A percentile compares a stretch with the other conserved stretches of the same genome.
Conservation (phyloP, 2,888 invertebrate species). For the Ecdyonurus torrentis region DNA sequence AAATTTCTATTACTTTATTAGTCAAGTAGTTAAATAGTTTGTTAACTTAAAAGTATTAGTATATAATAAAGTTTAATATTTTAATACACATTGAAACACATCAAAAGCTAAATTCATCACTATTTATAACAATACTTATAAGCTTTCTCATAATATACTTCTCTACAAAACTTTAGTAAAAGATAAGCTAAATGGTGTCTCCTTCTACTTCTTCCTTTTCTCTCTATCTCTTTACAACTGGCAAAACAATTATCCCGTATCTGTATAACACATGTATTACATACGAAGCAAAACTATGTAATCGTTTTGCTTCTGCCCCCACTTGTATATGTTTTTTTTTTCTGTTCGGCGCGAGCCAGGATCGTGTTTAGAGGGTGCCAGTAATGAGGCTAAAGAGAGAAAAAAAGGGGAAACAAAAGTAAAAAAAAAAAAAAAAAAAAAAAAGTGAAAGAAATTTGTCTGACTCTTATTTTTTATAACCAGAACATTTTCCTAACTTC, state of each 20-base stretch:
- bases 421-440: too few species aligned
- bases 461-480: not conserved
- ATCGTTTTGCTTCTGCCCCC: not conserved
- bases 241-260: conserved; percentile 2
- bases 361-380: not conserved
- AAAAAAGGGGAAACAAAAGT: too few species aligned
- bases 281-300: not conserved
- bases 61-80: too few species aligned
- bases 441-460: not conserved
- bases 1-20: too few species aligned
- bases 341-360: too few species aligned
- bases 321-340: not conserved
- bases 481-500: not conserved
- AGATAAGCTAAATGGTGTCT: not conserved
- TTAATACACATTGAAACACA: too few species aligned
- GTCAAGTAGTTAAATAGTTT: too few species aligned
- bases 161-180: not conserved
- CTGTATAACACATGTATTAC: not conserved
- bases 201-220: not conserved
- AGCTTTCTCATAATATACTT: too few species aligned
- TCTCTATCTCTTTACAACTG: not conserved
- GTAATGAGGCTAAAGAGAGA: not conserved
- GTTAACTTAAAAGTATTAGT: too few species aligned
- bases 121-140: too few species aligned
- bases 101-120: too few species aligned